These are phyloP conservation scores for Himalopsyche japonica DNA, from an alignment of 2,888 invertebrate species.

Conservation along the genomic window DNA sequence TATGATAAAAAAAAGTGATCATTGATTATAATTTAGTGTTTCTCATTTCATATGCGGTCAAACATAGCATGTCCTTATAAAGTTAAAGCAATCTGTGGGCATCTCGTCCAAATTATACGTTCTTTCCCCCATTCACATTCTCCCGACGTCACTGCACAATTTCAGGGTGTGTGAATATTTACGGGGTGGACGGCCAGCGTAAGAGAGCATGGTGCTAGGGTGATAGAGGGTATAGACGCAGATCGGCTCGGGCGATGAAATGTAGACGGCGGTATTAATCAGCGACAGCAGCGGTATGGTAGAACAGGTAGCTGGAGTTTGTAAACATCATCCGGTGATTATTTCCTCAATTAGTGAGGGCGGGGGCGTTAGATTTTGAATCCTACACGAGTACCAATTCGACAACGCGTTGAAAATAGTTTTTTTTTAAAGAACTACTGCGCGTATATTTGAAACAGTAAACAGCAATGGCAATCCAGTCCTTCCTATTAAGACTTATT, in stretches of 20 bases:
- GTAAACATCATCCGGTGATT: constrained; percentile 20
- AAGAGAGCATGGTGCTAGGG: background rate
- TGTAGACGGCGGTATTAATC: background rate
- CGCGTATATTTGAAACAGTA: too few species aligned
- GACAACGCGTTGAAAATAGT: background rate
- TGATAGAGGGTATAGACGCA: background rate
- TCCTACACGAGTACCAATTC: background rate
- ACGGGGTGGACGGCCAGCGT: background rate
- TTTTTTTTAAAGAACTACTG: background rate
- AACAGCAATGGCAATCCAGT: too few species aligned
- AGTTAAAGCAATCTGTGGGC: too few species aligned
- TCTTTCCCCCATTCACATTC: too few species aligned
- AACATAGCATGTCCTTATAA: too few species aligned
- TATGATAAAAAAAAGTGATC: too few species aligned
- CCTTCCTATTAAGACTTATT: too few species aligned
- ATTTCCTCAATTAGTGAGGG: constrained; percentile 15
- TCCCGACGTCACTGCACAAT: background rate
- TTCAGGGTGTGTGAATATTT: background rate
- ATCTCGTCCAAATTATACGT: too few species aligned
- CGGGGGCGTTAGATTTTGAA: background rate
- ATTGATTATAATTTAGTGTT: too few species aligned
- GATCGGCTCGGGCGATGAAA: background rate
- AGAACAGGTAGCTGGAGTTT: background rate
- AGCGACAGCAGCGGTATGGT: background rate
- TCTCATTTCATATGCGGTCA: too few species aligned